These are phyloP conservation scores for Leucoptera coffeella DNA, from an alignment of 2,888 invertebrate genomes.

Conservation along the genomic window DNA sequence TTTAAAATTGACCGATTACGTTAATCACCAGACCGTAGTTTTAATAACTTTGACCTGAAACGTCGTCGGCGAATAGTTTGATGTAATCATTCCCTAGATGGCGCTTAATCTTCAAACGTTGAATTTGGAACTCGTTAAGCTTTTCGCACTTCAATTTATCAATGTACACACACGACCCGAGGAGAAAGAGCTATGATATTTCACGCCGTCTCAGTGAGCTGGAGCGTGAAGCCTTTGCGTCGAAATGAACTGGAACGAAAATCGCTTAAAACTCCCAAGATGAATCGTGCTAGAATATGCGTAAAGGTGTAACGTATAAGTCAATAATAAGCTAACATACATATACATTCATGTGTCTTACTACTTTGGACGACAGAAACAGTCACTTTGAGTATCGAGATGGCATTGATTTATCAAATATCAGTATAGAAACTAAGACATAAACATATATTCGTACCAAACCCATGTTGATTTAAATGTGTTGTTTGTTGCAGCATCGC, in stretches of 20 bases:
- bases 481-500: slow-evolving; percentile 71
- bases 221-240: slow-evolving; percentile 23
- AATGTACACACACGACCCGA: slow-evolving; percentile 9
- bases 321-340: no score
- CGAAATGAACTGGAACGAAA: slow-evolving; percentile 7
- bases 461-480: neutral
- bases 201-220: slow-evolving; percentile 18
- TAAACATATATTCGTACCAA: neutral
- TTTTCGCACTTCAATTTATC: slow-evolving; percentile 16
- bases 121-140: slow-evolving; percentile 12
- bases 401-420: no score
- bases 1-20: no score
- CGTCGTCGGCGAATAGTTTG: neutral
- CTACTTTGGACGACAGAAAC: no score
- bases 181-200: slow-evolving; percentile 24
- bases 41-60: neutral
- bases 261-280: no score
- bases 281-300: no score
- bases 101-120: no score
- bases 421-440: no score
- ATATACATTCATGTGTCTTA: no score
- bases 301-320: no score
- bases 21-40: no score
- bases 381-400: no score
- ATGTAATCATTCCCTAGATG: neutral